phyloP scores from a whole-genome alignment of 1,140 invertebrate species.

The Sycophila sp. region DNA sequence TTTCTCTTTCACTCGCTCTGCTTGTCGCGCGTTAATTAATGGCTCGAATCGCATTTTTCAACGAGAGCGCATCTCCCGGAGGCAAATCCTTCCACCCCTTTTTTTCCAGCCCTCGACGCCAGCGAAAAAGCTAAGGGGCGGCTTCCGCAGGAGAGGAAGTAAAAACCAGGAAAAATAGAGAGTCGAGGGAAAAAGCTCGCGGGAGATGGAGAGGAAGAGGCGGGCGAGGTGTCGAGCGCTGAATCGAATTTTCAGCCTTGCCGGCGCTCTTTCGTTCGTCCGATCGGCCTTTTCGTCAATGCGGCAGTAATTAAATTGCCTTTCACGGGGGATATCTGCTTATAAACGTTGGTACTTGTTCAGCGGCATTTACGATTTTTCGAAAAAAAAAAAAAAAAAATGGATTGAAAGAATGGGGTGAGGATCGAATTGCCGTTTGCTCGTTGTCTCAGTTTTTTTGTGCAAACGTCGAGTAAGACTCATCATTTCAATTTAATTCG shows the following conservation, averaged over 20 bases:
- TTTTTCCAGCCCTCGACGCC: neutral
- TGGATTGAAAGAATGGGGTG: neutral
- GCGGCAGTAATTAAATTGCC: slow-evolving; percentile 19
- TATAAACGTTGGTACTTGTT: neutral
- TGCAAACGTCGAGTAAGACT: too few relatives aligned
- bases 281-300: neutral
- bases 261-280: neutral
- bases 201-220: neutral
- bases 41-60: neutral
- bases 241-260: slow-evolving; percentile 9
- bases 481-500: too few relatives aligned
- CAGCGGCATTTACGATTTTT: neutral
- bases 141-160: too few relatives aligned
- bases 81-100: too few relatives aligned
- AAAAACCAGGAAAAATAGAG: neutral
- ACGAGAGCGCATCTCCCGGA: too few relatives aligned
- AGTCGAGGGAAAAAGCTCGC: neutral
- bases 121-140: neutral
- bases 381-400: too few relatives aligned
- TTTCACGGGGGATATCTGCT: neutral
- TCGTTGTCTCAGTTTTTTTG: too few relatives aligned
- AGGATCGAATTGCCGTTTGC: neutral
- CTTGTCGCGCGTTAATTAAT: slow-evolving; percentile 1
- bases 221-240: neutral
- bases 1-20: neutral